Evolutionary conservation across 1,140 invertebrate species (phyloP).

Genomic region (Bicyclus anynana): DNA sequence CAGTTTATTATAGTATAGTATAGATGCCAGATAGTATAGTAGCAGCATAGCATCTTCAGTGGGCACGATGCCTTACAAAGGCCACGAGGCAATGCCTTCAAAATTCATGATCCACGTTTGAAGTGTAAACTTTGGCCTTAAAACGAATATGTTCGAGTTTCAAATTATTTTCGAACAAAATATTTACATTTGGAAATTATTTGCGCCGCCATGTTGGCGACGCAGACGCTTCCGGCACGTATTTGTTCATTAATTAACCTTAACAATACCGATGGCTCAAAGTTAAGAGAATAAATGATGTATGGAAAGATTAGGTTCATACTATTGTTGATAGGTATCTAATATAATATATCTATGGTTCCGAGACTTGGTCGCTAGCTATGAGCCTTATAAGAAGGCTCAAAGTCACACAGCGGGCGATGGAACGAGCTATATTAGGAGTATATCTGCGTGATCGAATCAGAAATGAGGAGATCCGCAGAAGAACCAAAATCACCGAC

Average conservation of each 20-base stretch:
- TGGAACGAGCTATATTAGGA: too few relatives aligned
- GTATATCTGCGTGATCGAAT: too few relatives aligned
- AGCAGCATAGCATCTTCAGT: conserved; percentile 1
- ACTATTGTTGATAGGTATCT: too few relatives aligned
- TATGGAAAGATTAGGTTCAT: background rate
- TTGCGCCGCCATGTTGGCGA: conserved; percentile 9
- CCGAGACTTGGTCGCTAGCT: too few relatives aligned
- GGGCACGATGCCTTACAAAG: conserved; percentile 20
- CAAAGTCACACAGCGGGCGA: too few relatives aligned
- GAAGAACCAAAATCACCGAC: too few relatives aligned
- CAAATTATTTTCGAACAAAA: conserved; percentile 31
- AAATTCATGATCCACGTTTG: conserved; percentile 51
- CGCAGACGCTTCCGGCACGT: background rate
- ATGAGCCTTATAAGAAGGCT: too few relatives aligned
- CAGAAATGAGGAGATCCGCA: too few relatives aligned
- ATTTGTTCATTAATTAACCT: background rate
- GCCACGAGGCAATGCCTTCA: conserved; percentile 20
- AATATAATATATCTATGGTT: too few relatives aligned
- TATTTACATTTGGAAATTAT: conserved; percentile 32
- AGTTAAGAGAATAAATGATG: background rate
- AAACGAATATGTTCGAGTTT: conserved; percentile 38
- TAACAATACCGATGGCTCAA: background rate
- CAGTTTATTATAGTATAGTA: too few relatives aligned
- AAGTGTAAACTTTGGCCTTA: conserved; percentile 42
- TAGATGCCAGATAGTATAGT: too few relatives aligned